phyloP scores from a whole-genome alignment of 2,888 invertebrate species.

The Adelphocoris suturalis region DNA sequence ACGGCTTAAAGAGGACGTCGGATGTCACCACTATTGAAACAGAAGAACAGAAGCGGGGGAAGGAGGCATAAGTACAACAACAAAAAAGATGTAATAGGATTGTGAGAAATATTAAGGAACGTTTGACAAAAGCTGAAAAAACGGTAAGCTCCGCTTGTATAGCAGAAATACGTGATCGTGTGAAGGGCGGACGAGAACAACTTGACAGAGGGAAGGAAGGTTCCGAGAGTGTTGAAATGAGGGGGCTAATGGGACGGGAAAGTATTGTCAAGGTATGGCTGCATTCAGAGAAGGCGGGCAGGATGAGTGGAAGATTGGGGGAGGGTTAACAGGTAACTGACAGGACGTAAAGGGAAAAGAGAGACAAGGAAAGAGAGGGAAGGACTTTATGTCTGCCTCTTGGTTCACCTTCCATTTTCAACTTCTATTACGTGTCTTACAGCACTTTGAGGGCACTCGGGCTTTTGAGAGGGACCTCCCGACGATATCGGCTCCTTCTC shows the following conservation, averaged over 20 bases:
- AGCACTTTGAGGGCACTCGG: not conserved
- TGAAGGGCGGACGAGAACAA: slow-evolving; percentile 33
- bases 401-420: slow-evolving; percentile 16
- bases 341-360: too few relatives aligned
- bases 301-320: slow-evolving; percentile 4
- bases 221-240: slow-evolving; percentile 50
- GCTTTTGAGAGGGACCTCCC: not conserved
- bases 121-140: slow-evolving; percentile 35
- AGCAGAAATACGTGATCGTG: slow-evolving; percentile 44
- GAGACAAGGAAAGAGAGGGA: not conserved
- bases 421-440: slow-evolving; percentile 16
- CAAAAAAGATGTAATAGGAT: slow-evolving; percentile 30
- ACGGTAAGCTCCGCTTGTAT: slow-evolving; percentile 30
- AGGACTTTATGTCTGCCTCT: not conserved
- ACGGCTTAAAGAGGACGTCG: not conserved
- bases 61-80: not conserved
- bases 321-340: slow-evolving; percentile 44
- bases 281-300: not conserved
- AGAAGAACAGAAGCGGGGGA: not conserved
- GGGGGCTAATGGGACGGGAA: slow-evolving; percentile 33
- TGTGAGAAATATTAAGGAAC: slow-evolving; percentile 46
- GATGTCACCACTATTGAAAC: slow-evolving; percentile 4
- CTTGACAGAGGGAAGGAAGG: not conserved
- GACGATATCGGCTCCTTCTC: not conserved
- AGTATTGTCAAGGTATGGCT: slow-evolving; percentile 31